Evolutionary conservation across 2,113 vertebrate genomes (phyloP), one percentile per base, ranked within the genome.

Genomic region (Poecilia latipinna): DNA sequence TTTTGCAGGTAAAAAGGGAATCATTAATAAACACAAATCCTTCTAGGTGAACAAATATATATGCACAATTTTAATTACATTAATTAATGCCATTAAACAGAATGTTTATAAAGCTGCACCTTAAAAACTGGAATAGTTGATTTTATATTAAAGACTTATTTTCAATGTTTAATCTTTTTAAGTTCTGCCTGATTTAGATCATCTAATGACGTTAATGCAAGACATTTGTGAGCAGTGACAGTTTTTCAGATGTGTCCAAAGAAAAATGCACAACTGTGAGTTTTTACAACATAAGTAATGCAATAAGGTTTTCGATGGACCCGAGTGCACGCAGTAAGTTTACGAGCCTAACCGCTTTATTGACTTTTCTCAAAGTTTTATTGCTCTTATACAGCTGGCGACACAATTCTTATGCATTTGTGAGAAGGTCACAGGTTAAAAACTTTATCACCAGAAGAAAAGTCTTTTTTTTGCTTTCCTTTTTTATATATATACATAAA

Each of bases 361-460:
- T 88, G 85, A 85, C 54, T 86, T 42, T 86, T 79, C 78, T 77
- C 8, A 39, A 83, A 74, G 87, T 86, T 72, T 85, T 88, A 83
- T 80, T 84, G 77, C 88, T 70, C 74, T 73, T 70, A 82, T 72
- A 37, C 83, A 66, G 79, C 79, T 81, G 82, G 68, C 74, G 71
- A 82, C 84, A 89, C 87, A 66, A 84, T 88, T 82, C 82, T 83
- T 86, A 85, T 89, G 83, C 84, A 91, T 90, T 83, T 89, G 74
- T 85, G 78, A 87, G 42, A 57, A 87, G 74, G 71, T 80, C 35
- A 61, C 74, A 78, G 51, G 78, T 84, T 68, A 75, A 70, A 84
- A 90, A 87, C 84, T 90, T 88, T 84, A 82, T 82, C 89, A 86
- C 77, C 80, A 83, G 28, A 80, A 65, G 33, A 79, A 76, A 72